A percentile compares a stretch with the other conserved stretches of the same genome.
phyloP scores from a whole-genome alignment of 2,888 invertebrate species.

The Heteromurus nitidus region DNA sequence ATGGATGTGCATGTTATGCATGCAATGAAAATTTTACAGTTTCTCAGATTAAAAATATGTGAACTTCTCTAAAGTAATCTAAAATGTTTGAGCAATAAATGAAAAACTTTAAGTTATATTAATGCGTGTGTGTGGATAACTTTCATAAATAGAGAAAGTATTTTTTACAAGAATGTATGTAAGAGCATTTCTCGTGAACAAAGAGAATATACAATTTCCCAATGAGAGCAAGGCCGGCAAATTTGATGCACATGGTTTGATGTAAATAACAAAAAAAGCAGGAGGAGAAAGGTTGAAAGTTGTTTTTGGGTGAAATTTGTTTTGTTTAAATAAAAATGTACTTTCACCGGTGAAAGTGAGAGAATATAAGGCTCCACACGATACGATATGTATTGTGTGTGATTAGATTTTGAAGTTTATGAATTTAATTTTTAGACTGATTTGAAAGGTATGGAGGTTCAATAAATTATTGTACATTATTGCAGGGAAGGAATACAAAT shows the following conservation, averaged over 20 bases:
- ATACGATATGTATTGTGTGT: not conserved
- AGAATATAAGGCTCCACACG: not conserved
- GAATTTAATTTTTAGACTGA: not conserved
- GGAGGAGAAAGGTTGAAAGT: too few relatives aligned
- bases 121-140: too few relatives aligned
- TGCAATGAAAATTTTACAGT: too few relatives aligned
- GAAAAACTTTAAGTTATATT: too few relatives aligned
- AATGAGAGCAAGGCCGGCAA: slow-evolving; percentile 35
- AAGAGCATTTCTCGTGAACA: too few relatives aligned
- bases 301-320: not conserved
- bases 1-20: too few relatives aligned
- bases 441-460: not conserved
- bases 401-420: not conserved
- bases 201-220: too few relatives aligned
- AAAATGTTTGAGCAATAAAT: too few relatives aligned
- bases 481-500: not conserved
- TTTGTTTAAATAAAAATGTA: not conserved
- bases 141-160: too few relatives aligned
- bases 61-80: too few relatives aligned
- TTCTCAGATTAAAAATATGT: too few relatives aligned
- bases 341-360: not conserved
- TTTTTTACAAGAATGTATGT: too few relatives aligned
- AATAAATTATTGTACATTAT: not conserved
- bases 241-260: slow-evolving; percentile 20
- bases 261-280: not conserved